A percentile compares a stretch with the other conserved stretches of the same genome.
These are phyloP conservation scores for Tubulanus polymorphus DNA, from an alignment of 2,888 invertebrate species.

Conservation along the genomic window DNA sequence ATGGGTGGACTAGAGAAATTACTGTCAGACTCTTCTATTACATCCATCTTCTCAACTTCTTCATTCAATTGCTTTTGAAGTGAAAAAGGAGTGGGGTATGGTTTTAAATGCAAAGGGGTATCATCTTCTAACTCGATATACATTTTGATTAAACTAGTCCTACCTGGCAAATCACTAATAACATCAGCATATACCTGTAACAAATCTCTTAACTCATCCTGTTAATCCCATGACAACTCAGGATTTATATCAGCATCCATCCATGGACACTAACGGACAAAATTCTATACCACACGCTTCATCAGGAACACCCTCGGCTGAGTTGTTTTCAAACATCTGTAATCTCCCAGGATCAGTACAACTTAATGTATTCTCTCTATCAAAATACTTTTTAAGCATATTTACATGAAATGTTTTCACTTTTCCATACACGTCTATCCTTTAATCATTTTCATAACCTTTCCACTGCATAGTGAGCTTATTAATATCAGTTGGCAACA, in stretches of 20 bases:
- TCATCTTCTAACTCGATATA: background rate
- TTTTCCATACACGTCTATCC: background rate
- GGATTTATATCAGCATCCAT: background rate
- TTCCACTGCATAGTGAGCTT: background rate
- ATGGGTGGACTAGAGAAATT: constrained; percentile 22
- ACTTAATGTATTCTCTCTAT: no score
- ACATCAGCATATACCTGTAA: background rate
- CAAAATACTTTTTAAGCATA: no score
- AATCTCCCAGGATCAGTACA: no score
- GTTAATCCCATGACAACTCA: background rate
- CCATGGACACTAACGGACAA: background rate
- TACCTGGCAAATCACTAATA: background rate
- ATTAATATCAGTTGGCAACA: background rate
- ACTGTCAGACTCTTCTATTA: constrained; percentile 20
- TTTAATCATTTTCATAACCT: background rate
- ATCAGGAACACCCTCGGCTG: background rate
- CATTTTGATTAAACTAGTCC: background rate
- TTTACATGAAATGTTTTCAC: background rate
- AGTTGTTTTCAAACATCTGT: no score
- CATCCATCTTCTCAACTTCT: constrained; percentile 8
- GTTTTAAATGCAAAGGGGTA: background rate
- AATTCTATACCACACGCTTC: background rate
- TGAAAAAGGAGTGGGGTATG: background rate
- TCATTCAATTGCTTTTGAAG: background rate
- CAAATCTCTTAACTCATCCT: background rate